Conservation (phyloP, 2,113 vertebrate species). For the Odontophorus gujanensis region DNA sequence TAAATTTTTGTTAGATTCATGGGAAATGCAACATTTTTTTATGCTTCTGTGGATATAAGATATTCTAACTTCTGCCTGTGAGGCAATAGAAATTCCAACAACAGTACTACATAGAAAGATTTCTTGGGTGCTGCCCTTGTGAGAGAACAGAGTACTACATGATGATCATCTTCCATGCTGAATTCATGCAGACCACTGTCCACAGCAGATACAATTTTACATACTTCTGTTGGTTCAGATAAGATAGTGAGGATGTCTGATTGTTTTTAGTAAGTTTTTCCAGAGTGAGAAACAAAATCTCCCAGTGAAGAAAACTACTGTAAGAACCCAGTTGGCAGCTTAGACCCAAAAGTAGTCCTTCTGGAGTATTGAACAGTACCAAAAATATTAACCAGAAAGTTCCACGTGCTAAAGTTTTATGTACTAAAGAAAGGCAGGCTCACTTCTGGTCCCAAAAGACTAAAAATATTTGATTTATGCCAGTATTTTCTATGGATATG, state of each 20-base stretch:
- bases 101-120: neutral
- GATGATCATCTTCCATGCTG: neutral
- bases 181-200: neutral
- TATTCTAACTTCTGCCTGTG: neutral
- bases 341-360: neutral
- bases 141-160: neutral
- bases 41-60: neutral
- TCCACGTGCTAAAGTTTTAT: neutral
- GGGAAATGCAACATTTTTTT: neutral
- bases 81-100: neutral
- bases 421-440: neutral
- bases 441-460: neutral
- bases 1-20: neutral
- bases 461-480: neutral
- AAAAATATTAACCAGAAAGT: neutral
- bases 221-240: neutral
- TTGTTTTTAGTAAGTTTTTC: neutral
- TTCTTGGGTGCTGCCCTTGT: neutral
- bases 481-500: neutral
- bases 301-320: neutral
- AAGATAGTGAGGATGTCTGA: neutral
- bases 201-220: neutral
- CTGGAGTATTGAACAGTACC: neutral
- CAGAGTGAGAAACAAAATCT: neutral
- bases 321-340: neutral